Conservation (phyloP, 2,797 vertebrate genomes). For the Neostethus bicornis region DNA sequence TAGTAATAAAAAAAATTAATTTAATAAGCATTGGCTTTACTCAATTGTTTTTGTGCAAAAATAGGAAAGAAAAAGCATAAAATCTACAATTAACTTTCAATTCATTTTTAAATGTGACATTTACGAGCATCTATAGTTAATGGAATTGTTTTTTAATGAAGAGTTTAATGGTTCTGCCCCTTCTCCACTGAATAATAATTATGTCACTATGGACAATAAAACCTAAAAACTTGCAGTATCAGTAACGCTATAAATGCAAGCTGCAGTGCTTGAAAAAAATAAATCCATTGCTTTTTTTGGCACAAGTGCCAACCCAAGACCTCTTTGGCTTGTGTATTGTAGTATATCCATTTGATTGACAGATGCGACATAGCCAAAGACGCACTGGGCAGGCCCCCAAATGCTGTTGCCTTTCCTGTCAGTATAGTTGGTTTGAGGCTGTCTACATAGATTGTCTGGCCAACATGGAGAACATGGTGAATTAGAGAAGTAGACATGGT, state of each 20-base stretch:
- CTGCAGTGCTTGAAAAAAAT: slow-evolving; percentile 56
- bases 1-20: no score
- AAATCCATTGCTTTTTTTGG: slow-evolving; percentile 50
- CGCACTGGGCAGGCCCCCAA: slow-evolving; percentile 73
- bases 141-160: neutral
- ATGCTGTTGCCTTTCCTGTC: slow-evolving; percentile 66
- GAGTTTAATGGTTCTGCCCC: neutral
- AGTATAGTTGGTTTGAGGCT: slow-evolving; percentile 72
- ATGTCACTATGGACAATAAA: slow-evolving; percentile 2
- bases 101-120: neutral
- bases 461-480: slow-evolving; percentile 77
- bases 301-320: slow-evolving; percentile 51
- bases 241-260: slow-evolving; percentile 45
- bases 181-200: slow-evolving; percentile 12
- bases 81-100: neutral
- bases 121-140: neutral
- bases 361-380: slow-evolving; percentile 77
- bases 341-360: slow-evolving; percentile 74
- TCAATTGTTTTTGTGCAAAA: neutral
- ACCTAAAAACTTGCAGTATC: slow-evolving; percentile 30
- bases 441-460: slow-evolving; percentile 77
- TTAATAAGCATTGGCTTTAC: no score
- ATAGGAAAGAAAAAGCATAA: neutral
- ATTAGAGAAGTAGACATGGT: slow-evolving; percentile 80
- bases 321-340: slow-evolving; percentile 60